A percentile compares a stretch with the other conserved stretches of the same genome.
phyloP scores from a whole-genome alignment of 2,797 vertebrate genomes.

The Acomys russatus region DNA sequence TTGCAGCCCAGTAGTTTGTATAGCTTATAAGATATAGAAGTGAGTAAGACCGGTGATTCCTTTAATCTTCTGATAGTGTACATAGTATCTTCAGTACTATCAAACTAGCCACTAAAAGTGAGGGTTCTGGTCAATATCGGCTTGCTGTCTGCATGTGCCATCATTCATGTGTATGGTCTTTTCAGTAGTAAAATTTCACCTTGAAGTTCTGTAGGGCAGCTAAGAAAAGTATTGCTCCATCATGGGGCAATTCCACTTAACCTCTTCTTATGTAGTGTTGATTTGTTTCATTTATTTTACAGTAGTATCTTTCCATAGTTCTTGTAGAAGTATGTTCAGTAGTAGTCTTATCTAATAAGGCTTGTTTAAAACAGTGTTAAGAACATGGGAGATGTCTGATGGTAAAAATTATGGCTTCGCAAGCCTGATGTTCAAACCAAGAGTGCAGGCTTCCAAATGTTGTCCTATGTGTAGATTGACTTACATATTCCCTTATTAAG shows the following conservation, averaged over 20 bases:
- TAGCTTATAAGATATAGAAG: neutral
- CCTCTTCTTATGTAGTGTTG: neutral
- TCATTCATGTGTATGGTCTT: neutral
- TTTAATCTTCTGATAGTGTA: neutral
- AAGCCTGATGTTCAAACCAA: neutral
- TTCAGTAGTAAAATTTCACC: neutral
- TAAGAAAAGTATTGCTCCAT: neutral
- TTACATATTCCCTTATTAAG: neutral
- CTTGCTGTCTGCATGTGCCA: neutral
- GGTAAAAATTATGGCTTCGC: neutral
- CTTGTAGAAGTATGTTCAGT: neutral
- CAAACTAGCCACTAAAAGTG: neutral
- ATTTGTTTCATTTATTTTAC: neutral
- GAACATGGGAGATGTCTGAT: neutral
- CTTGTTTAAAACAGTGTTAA: neutral
- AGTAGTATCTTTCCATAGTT: neutral
- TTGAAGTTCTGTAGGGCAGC: neutral
- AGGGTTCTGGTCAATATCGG: neutral
- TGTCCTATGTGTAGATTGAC: neutral
- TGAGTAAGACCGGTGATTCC: neutral
- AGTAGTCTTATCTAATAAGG: neutral
- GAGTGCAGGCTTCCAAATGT: neutral
- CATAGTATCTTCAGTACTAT: neutral
- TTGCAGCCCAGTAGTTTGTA: neutral
- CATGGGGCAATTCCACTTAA: neutral